These are phyloP conservation scores for Aphidius gifuensis DNA, from an alignment of 1,140 invertebrate species.

Conservation along the genomic window DNA sequence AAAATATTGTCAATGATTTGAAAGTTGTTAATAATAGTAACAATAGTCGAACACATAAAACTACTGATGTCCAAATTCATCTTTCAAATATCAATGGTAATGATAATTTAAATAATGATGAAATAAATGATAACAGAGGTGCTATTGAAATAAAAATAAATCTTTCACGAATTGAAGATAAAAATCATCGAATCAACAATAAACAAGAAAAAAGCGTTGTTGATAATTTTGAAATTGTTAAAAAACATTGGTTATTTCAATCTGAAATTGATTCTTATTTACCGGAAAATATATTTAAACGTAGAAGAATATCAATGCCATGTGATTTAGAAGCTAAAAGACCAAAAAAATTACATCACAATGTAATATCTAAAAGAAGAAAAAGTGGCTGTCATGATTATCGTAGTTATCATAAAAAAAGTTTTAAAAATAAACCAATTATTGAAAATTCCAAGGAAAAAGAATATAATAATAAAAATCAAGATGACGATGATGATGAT, in stretches of 20 bases:
- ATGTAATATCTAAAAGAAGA: background rate
- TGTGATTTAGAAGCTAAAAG: conserved; percentile 14
- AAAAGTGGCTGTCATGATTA: conserved; percentile 19
- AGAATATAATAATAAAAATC: no score
- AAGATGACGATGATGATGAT: no score
- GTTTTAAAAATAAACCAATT: background rate
- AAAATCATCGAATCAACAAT: conserved; percentile 7
- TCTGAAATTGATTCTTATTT: background rate
- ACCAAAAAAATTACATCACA: conserved; percentile 7
- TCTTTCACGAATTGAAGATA: conserved; percentile 38
- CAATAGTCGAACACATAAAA: conserved; percentile 13
- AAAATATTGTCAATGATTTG: no score
- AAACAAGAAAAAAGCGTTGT: conserved; percentile 10
- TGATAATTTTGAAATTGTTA: conserved; percentile 3
- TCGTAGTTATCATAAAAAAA: conserved; percentile 2
- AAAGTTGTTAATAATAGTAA: no score
- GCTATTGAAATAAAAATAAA: conserved; percentile 50
- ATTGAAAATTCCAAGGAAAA: background rate
- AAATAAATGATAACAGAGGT: conserved; percentile 27
- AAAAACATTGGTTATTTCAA: conserved; percentile 7
- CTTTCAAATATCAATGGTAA: conserved; percentile 40
- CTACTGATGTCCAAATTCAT: conserved; percentile 44
- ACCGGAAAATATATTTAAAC: conserved; percentile 12
- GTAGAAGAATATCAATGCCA: conserved; percentile 23
- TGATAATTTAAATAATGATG: conserved; percentile 28